Base-by-base conservation (phyloP, 2,113 vertebrate genomes). In the Cnemophilus loriae region DNA sequence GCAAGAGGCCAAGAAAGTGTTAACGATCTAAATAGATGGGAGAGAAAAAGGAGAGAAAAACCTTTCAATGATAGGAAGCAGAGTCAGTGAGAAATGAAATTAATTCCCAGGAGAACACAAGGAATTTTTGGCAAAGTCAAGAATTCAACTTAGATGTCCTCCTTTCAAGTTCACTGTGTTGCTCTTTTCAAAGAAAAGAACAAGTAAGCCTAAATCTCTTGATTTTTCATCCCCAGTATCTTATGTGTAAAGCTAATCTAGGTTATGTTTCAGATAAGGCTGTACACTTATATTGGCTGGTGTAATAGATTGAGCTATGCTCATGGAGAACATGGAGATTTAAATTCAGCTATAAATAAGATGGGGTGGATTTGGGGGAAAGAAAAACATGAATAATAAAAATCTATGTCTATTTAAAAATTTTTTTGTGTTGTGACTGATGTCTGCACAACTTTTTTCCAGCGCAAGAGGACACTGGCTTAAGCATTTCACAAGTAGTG, bases 81-180 rank as follows among this genome's bases (percentile, higher is more conserved):
- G 49, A 18, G 5, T 26, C 0, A 0, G 24, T 23, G 81, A 87
- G 68, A 86, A 86, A 79, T 20, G 1, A 94, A 67, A 82, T 56
- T 61, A 44, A 55, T 76, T 91, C 69, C 41, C 61, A 35, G 30
- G 46, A 10, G 8, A 26, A 39, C 20, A 28, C 4, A 74, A 74
- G 27, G 77, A 95, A 89, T 92, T 89, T 89, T 59, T 89, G 74
- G 20, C 32, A 87, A 71, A 89, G 57, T 28, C 69, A 56, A 82
- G 47, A 82, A 67, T 82, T 81, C 44, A 61, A 53, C 42, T 82
- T 81, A 60, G 11, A 82, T 26, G 21, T 81, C 47, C 15, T 63
- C 59, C 86, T 87, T 60, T 49, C 18, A 63, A 87, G 17, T 68
- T 60, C 26, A 46, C 2, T n/a, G 8, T 49, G 4, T 42, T 77